phyloP scores from a whole-genome alignment of 2,113 vertebrate species.

The Anhinga anhinga region DNA sequence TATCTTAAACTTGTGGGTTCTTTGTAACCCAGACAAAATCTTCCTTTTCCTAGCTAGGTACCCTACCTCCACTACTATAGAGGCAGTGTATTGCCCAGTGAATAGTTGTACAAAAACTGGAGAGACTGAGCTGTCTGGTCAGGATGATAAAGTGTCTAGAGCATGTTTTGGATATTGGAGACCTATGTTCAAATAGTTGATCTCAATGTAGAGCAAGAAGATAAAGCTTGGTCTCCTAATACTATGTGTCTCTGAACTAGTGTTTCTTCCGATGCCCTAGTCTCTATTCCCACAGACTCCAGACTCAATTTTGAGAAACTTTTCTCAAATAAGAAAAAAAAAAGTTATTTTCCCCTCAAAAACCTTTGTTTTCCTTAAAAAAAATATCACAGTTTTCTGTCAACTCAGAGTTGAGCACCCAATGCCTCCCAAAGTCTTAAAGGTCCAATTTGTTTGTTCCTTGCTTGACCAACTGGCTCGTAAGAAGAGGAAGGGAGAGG shows the following conservation, averaged over 20 bases:
- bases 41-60: neutral
- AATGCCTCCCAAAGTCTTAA: neutral
- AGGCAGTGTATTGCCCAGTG: neutral
- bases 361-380: neutral
- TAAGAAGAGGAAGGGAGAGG: neutral
- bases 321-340: neutral
- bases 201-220: neutral
- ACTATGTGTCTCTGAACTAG: neutral
- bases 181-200: neutral
- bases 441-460: neutral
- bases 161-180: neutral
- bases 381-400: neutral
- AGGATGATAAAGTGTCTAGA: neutral
- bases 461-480: neutral
- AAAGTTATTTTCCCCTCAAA: neutral
- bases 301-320: neutral
- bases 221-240: neutral
- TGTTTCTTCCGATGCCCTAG: neutral
- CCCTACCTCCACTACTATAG: neutral
- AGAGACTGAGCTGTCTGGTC: neutral
- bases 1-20: neutral
- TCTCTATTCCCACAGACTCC: neutral
- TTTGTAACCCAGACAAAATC: neutral
- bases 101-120: neutral
- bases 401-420: neutral